A percentile compares a stretch with the other conserved stretches of the same genome.
Evolutionary conservation across 2,113 vertebrate genomes (phyloP).

Genomic region (Piliocolobus tephrosceles): DNA sequence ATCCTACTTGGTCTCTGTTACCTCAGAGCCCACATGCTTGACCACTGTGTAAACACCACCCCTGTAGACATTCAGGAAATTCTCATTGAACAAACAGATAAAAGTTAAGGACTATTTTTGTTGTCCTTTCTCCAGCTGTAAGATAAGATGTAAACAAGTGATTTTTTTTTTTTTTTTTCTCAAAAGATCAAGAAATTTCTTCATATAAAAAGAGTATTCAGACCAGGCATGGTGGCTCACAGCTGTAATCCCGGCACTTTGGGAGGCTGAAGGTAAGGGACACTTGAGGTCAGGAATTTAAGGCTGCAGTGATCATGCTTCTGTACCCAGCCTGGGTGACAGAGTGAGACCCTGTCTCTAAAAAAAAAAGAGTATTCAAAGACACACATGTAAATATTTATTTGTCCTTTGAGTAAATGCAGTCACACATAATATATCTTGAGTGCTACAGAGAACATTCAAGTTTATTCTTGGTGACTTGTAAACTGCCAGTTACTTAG

Average conservation of each 20-base stretch:
- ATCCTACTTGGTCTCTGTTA: not conserved
- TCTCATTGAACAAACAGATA: not conserved
- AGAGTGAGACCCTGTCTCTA: too few relatives aligned
- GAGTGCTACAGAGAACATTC: not conserved
- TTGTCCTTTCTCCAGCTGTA: not conserved
- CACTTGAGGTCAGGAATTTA: too few relatives aligned
- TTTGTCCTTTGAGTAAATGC: not conserved
- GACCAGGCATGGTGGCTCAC: not conserved
- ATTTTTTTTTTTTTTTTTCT: not conserved
- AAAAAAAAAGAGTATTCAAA: not conserved
- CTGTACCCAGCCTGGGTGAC: too few relatives aligned
- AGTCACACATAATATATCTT: not conserved
- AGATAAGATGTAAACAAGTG: not conserved
- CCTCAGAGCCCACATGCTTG: not conserved
- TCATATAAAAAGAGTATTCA: not conserved
- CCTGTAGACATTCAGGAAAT: not conserved
- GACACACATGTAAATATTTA: not conserved
- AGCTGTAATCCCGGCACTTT: too few relatives aligned
- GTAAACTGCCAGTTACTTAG: conserved; percentile 16
- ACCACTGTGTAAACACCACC: not conserved
- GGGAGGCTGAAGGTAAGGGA: too few relatives aligned
- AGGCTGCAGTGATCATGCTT: too few relatives aligned
- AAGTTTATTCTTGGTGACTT: conserved; percentile 37
- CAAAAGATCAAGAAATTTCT: not conserved
- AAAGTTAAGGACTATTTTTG: not conserved